Conservation (phyloP, 2,797 vertebrate genomes). For the Tangara arthus region DNA sequence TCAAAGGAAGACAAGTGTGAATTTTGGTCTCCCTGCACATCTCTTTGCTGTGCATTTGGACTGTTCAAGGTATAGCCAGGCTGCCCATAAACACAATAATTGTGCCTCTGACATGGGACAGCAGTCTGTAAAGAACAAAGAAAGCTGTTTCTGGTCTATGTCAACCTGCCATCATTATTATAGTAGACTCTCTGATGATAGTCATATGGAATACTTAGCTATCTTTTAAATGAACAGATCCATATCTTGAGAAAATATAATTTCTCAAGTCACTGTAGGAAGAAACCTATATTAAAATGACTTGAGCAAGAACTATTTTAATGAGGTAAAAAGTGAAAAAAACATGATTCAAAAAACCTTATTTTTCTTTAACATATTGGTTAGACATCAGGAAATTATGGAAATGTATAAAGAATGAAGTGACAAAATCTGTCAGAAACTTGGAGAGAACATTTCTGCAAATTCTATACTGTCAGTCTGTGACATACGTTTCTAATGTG, state of each 20-base stretch:
- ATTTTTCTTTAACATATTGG: neutral
- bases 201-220: neutral
- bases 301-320: neutral
- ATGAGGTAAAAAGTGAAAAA: neutral
- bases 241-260: neutral
- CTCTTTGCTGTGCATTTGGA: neutral
- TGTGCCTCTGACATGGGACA: neutral
- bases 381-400: neutral
- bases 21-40: neutral
- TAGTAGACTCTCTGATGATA: neutral
- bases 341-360: accelerated
- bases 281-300: neutral
- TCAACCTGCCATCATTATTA: neutral
- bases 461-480: neutral
- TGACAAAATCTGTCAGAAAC: neutral
- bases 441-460: neutral
- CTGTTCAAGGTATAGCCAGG: neutral
- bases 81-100: neutral
- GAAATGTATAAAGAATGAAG: neutral
- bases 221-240: neutral
- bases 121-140: neutral
- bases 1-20: neutral
- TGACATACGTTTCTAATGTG: neutral
- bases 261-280: neutral
- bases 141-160: neutral